Evolutionary conservation across 2,888 invertebrate species (phyloP).

Genomic region (Helleia helle): DNA sequence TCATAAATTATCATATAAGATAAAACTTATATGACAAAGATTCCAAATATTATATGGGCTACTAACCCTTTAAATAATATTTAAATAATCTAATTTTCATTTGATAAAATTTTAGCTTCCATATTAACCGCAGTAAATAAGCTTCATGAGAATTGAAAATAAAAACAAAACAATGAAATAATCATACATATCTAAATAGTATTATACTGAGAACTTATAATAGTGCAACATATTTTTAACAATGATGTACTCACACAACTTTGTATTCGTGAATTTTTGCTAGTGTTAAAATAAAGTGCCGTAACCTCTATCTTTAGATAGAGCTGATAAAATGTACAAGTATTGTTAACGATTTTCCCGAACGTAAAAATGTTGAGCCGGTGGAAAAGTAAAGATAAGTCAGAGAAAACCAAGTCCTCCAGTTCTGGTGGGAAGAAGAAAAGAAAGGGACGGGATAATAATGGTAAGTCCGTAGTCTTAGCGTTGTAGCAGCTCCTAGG

Average conservation of each 20-base stretch:
- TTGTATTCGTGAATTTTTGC: not conserved
- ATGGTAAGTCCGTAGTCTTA: conserved; percentile 68
- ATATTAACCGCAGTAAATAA: conserved; percentile 1
- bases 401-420: conserved; percentile 77
- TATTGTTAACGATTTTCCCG: conserved; percentile 10
- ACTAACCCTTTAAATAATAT: too few relatives aligned
- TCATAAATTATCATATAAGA: too few relatives aligned
- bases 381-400: conserved; percentile 90
- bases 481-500: not conserved
- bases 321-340: conserved; percentile 13
- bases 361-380: conserved; percentile 79
- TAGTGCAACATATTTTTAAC: conserved; percentile 9
- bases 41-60: too few relatives aligned
- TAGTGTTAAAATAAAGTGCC: conserved; percentile 12
- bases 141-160: conserved; percentile 11
- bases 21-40: too few relatives aligned
- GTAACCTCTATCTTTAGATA: conserved; percentile 14
- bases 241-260: not conserved
- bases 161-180: too few relatives aligned
- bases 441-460: conserved; percentile 88
- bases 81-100: too few relatives aligned
- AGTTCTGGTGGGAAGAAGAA: conserved; percentile 83
- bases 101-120: conserved; percentile 5
- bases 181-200: conserved; percentile 11
- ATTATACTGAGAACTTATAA: conserved; percentile 9